Conservation (phyloP, 2,888 invertebrate species). For the Amphipoea oculea region DNA sequence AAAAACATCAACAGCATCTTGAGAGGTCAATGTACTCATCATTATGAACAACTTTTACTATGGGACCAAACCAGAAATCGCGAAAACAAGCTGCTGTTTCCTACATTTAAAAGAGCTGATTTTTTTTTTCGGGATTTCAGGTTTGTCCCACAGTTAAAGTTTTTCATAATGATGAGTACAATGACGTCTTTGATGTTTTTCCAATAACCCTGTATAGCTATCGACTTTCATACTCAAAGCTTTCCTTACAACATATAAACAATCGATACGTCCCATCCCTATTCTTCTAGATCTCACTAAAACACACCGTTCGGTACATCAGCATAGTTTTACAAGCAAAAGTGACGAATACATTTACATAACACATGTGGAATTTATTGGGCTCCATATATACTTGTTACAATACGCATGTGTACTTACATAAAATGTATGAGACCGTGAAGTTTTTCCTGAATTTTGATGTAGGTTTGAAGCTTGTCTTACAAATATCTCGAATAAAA, state of each 20-base stretch:
- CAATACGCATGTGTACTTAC: slow-evolving; percentile 21
- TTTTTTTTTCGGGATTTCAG: too few species aligned
- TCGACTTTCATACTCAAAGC: too few species aligned
- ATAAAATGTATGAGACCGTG: slow-evolving; percentile 18
- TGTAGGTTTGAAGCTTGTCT: background rate
- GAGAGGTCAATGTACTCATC: too few species aligned
- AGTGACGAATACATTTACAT: slow-evolving; percentile 37
- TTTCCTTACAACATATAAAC: background rate
- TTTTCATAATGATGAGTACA: too few species aligned
- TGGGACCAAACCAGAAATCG: too few species aligned
- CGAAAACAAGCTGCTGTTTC: too few species aligned
- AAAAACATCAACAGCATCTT: too few species aligned
- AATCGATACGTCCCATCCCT: slow-evolving; percentile 24
- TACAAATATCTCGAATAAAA: background rate
- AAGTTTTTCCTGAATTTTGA: slow-evolving; percentile 1
- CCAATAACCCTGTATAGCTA: too few species aligned
- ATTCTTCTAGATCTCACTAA: slow-evolving; percentile 26
- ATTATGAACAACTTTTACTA: too few species aligned
- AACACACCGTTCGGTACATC: slow-evolving; percentile 31
- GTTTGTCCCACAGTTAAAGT: too few species aligned
- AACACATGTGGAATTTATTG: slow-evolving; percentile 36
- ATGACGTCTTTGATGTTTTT: too few species aligned
- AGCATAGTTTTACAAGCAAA: slow-evolving; percentile 52
- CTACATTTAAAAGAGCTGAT: too few species aligned
- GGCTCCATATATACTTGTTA: slow-evolving; percentile 15